A percentile compares a stretch with the other conserved stretches of the same genome.
Conservation (phyloP, 2,888 invertebrate species). For the Microctonus brassicae region DNA sequence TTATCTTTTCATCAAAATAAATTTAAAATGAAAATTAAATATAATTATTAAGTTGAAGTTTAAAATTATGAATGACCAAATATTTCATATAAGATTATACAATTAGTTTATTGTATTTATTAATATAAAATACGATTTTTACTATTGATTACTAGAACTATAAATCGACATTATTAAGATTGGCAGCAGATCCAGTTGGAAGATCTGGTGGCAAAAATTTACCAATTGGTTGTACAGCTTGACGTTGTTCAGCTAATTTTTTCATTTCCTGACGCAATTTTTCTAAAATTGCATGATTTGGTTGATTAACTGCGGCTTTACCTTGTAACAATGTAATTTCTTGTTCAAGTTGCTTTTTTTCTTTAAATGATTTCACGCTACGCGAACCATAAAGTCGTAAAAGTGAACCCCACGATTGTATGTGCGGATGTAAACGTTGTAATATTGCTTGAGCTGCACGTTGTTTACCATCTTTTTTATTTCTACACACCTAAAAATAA, state of each 20-base stretch:
- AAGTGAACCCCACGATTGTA: constrained; percentile 94
- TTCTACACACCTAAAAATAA: constrained; percentile 79
- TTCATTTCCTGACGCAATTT: constrained; percentile 88
- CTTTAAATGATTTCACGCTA: constrained; percentile 91
- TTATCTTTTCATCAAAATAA: neutral
- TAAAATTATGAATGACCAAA: too few species aligned
- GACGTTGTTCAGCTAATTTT: constrained; percentile 77
- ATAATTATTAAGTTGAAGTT: too few species aligned
- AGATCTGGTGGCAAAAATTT: constrained; percentile 77
- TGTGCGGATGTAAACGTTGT: constrained; percentile 92
- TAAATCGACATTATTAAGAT: constrained; percentile 84
- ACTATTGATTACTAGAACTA: constrained; percentile 58
- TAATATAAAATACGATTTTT: too few species aligned
- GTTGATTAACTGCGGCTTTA: constrained; percentile 89
- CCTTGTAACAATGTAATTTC: constrained; percentile 92
- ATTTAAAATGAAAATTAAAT: too few species aligned
- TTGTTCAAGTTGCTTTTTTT: constrained; percentile 92
- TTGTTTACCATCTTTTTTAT: constrained; percentile 97
- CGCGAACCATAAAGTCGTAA: constrained; percentile 92
- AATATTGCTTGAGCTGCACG: constrained; percentile 94
- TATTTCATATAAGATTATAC: too few species aligned
- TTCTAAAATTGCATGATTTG: constrained; percentile 90
- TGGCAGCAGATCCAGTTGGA: constrained; percentile 81
- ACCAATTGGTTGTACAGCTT: constrained; percentile 72
- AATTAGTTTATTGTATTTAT: too few species aligned